Percentiles rank a stretch among this genome's conserved stretches.
phyloP scores from a whole-genome alignment of 2,113 vertebrate species.

The Rana temporaria region DNA sequence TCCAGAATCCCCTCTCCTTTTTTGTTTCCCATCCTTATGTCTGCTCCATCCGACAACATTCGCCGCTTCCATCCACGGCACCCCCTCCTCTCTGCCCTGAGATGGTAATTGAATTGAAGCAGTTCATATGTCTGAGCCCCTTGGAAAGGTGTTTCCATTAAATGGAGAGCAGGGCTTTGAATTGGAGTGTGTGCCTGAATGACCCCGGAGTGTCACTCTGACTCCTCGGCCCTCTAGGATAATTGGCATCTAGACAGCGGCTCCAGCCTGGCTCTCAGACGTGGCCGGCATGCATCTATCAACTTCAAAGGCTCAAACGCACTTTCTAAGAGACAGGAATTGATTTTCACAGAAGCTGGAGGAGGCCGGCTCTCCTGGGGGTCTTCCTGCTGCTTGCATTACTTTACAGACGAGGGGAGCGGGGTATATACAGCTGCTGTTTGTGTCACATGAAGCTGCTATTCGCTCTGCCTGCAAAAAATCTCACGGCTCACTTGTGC shows the following conservation, averaged over 20 bases:
- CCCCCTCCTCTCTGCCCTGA: not conserved
- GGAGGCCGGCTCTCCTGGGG: slow-evolving; percentile 3
- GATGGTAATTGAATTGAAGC: slow-evolving; percentile 52
- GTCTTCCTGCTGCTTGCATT: not conserved
- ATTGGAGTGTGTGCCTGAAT: slow-evolving; percentile 23
- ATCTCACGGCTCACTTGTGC: too few species aligned
- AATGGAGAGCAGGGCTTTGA: slow-evolving; percentile 28
- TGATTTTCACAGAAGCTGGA: slow-evolving; percentile 35
- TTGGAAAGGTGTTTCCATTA: slow-evolving; percentile 38
- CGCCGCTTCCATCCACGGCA: slow-evolving; percentile 29
- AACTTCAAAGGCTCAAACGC: slow-evolving; percentile 39
- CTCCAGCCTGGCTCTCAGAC: slow-evolving; percentile 14
- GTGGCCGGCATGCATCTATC: not conserved
- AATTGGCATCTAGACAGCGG: slow-evolving; percentile 47
- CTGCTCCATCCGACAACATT: too few species aligned
- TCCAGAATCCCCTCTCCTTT: slow-evolving; percentile 13
- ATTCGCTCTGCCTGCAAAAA: not conserved
- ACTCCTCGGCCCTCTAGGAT: slow-evolving; percentile 36
- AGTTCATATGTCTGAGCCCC: not conserved
- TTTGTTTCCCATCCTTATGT: too few species aligned
- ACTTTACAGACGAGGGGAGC: not conserved
- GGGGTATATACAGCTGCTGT: not conserved
- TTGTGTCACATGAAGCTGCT: not conserved
- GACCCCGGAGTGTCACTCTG: slow-evolving; percentile 34
- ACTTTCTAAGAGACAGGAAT: slow-evolving; percentile 41